Evolutionary conservation across 2,888 invertebrate species (phyloP).

Genomic region (Dolomedes plantarius): DNA sequence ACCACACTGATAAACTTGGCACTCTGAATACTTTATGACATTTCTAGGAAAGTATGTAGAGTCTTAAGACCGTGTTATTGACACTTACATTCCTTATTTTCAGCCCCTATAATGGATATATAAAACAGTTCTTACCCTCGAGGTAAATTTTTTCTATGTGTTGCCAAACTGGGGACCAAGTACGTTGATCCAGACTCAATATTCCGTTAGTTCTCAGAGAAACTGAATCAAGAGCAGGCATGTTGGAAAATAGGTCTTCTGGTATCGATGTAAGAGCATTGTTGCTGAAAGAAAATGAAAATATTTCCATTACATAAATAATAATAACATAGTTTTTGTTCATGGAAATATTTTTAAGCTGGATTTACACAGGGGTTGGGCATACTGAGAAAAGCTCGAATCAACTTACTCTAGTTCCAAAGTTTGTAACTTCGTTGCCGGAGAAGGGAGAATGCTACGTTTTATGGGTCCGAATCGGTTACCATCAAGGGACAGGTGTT

Average conservation of each 20-base stretch:
- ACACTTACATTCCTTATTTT: no score
- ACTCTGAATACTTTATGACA: no score
- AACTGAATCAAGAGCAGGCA: slow-evolving; percentile 26
- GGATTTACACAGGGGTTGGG: no score
- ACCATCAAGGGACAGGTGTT: slow-evolving; percentile 15
- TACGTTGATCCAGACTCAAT: background rate
- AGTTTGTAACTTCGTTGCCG: background rate
- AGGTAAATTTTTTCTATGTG: slow-evolving; percentile 9
- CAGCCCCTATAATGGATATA: no score
- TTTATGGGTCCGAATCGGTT: slow-evolving; percentile 20
- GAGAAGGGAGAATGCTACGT: slow-evolving; percentile 27
- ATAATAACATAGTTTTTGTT: no score
- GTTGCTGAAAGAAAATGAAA: slow-evolving; percentile 27
- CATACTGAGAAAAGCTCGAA: no score
- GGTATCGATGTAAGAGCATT: slow-evolving; percentile 40
- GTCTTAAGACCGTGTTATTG: no score
- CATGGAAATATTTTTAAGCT: no score
- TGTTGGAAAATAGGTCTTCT: slow-evolving; percentile 29
- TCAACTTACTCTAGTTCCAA: slow-evolving; percentile 16
- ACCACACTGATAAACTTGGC: no score
- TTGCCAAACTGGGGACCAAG: slow-evolving; percentile 24
- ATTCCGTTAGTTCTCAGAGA: slow-evolving; percentile 28
- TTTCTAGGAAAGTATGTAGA: no score
- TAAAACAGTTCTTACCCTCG: slow-evolving; percentile 51
- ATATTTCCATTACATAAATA: no score